Evolutionary conservation across 2,113 vertebrate species (phyloP).

Genomic region (Cyphomyrus plagiostoma): DNA sequence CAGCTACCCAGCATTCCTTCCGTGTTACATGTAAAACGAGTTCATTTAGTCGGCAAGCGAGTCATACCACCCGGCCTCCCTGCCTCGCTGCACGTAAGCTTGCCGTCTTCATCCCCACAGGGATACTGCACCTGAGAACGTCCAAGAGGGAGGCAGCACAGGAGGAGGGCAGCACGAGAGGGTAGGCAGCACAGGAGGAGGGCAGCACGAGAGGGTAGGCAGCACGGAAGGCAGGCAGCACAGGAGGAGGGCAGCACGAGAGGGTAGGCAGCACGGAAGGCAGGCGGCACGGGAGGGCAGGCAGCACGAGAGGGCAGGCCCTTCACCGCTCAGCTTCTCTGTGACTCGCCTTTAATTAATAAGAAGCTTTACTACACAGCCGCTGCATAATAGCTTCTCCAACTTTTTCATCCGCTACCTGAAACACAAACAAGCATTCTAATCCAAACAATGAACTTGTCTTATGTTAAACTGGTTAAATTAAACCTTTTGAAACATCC

Average conservation of each 20-base stretch:
- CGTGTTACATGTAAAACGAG: not conserved
- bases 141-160: not conserved
- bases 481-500: slow-evolving; percentile 52
- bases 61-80: not conserved
- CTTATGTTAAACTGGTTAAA: slow-evolving; percentile 49
- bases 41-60: not conserved
- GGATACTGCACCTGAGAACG: not conserved
- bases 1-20: not conserved
- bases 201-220: too few relatives aligned
- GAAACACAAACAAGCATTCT: slow-evolving; percentile 42
- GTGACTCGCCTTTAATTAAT: not conserved
- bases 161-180: not conserved
- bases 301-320: not conserved
- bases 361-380: too few relatives aligned
- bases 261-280: too few relatives aligned
- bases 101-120: not conserved
- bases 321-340: not conserved
- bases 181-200: not conserved
- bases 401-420: not conserved
- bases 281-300: too few relatives aligned
- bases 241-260: too few relatives aligned
- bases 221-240: not conserved
- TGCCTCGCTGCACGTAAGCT: not conserved
- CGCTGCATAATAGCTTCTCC: not conserved
- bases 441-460: slow-evolving; percentile 50